Conservation (phyloP, 2,113 vertebrate genomes). For the Antechinus stuartii region DNA sequence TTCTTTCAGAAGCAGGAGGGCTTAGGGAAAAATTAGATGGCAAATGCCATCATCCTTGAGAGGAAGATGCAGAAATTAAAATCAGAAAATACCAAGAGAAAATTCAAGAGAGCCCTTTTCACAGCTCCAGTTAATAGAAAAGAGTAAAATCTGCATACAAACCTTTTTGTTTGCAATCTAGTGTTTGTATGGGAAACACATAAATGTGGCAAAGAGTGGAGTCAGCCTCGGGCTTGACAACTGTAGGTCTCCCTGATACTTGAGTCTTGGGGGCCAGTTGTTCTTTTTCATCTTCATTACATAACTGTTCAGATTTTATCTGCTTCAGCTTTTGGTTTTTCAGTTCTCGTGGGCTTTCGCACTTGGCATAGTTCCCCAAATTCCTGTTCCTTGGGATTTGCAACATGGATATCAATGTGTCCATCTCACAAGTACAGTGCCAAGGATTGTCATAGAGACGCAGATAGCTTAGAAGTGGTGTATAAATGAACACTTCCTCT, state of each 20-base stretch:
- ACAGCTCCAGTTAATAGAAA: neutral
- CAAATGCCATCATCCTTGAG: neutral
- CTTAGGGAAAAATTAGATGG: neutral
- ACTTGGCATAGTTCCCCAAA: conserved; percentile 94
- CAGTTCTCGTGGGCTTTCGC: conserved; percentile 85
- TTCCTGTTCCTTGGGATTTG: conserved; percentile 95
- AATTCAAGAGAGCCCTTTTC: conserved; percentile 18
- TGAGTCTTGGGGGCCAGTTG: conserved; percentile 63
- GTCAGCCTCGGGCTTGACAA: conserved; percentile 84
- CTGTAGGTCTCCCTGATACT: conserved; percentile 64
- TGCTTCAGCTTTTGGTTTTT: conserved; percentile 91
- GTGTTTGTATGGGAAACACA: conserved; percentile 89
- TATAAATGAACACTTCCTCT: conserved; percentile 92
- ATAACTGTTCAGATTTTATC: conserved; percentile 87
- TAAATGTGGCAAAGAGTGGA: conserved; percentile 92
- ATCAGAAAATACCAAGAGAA: conserved; percentile 19
- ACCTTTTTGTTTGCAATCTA: conserved; percentile 96
- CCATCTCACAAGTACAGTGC: conserved; percentile 92
- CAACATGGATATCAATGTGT: conserved; percentile 92
- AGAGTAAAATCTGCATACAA: conserved; percentile 70
- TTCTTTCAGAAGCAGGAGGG: neutral
- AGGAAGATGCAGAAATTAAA: conserved; percentile 9
- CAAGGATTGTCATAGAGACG: conserved; percentile 97
- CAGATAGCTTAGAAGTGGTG: conserved; percentile 91
- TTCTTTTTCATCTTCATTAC: conserved; percentile 81